A percentile compares a stretch with the other conserved stretches of the same genome.
These are phyloP conservation scores for Drosophila truncata DNA, from an alignment of 1,140 invertebrate species.

Conservation along the genomic window DNA sequence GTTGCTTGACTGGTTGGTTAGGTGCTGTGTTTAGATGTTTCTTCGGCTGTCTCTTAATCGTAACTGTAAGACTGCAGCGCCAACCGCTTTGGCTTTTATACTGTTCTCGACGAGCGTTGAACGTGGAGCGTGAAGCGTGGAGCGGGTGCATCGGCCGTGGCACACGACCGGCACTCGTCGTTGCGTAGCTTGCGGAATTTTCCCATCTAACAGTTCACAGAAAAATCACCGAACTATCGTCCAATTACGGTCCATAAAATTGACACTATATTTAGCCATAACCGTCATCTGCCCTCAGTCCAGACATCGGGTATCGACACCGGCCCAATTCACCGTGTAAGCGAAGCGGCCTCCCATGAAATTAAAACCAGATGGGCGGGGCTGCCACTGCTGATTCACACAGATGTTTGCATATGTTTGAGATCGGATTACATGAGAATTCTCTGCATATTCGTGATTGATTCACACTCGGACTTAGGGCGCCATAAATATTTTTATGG, in stretches of 20 bases:
- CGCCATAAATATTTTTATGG: conserved; percentile 3
- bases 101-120: conserved; percentile 48
- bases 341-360: conserved; percentile 21
- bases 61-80: conserved; percentile 30
- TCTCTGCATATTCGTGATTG: conserved; percentile 14
- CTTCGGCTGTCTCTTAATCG: conserved; percentile 26
- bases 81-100: conserved; percentile 57
- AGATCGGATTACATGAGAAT: conserved; percentile 36
- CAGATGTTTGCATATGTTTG: conserved; percentile 18
- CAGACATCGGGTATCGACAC: conserved; percentile 14
- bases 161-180: conserved; percentile 38
- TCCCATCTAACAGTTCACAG: conserved; percentile 57
- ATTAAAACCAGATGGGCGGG: conserved; percentile 17
- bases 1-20: conserved; percentile 3
- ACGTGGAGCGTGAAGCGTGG: conserved; percentile 27
- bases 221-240: conserved; percentile 55
- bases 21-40: conserved; percentile 10
- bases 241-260: conserved; percentile 43
- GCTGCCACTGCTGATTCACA: conserved; percentile 20
- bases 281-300: conserved; percentile 31
- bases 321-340: conserved; percentile 45
- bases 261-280: conserved; percentile 57
- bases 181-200: conserved; percentile 50
- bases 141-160: conserved; percentile 40
- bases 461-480: conserved; percentile 29